A percentile compares a stretch with the other conserved stretches of the same genome.
Conservation (phyloP, 2,797 vertebrate species). For the Halcyon leucocephala region DNA sequence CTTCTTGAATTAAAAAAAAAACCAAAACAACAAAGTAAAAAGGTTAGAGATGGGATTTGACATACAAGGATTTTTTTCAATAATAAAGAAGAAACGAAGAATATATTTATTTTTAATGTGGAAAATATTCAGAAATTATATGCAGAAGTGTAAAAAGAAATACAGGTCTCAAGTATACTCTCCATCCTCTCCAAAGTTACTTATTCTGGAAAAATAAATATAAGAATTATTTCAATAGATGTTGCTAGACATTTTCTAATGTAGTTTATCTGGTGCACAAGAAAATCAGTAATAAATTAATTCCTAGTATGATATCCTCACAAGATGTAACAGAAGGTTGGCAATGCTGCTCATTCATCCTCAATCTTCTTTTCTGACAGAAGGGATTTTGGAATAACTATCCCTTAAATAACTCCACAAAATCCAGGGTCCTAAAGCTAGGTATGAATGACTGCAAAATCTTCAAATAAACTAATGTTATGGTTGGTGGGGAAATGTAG, state of each 20-base stretch:
- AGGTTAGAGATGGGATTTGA: not conserved
- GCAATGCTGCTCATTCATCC: not conserved
- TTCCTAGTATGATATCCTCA: not conserved
- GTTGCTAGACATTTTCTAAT: not conserved
- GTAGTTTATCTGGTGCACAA: not conserved
- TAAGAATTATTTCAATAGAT: not conserved
- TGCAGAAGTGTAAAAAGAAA: not conserved
- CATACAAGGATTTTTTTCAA: not conserved
- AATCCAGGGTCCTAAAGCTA: not conserved
- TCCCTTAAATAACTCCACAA: not conserved
- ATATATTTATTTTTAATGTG: not conserved
- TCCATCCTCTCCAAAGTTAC: not conserved
- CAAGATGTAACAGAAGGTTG: not conserved
- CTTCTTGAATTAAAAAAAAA: not conserved
- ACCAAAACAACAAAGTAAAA: no score
- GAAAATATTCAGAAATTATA: not conserved
- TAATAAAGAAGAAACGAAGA: not conserved
- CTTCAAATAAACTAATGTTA: not conserved
- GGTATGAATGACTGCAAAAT: not conserved
- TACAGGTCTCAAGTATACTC: not conserved
- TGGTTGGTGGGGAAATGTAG: not conserved
- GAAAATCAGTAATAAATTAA: not conserved
- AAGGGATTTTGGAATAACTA: not conserved
- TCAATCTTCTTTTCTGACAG: not conserved
- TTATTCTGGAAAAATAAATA: not conserved